Evolutionary conservation across 2,113 vertebrate genomes (phyloP).

Genomic region (Engystomops pustulosus): DNA sequence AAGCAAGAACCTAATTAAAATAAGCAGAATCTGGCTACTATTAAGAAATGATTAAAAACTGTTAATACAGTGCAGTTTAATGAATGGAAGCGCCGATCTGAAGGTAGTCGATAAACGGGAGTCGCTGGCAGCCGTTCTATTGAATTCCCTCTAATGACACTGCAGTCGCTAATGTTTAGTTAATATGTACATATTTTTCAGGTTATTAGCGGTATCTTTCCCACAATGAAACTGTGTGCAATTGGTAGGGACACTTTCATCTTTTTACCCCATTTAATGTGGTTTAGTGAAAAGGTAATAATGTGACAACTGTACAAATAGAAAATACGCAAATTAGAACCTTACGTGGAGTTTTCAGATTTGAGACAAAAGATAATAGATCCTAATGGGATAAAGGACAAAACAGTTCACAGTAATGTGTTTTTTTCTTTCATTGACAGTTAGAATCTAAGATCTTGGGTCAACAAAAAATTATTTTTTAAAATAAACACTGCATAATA

Average conservation of each 20-base stretch:
- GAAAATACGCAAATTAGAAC: background rate
- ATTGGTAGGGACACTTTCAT: slow-evolving; percentile 5
- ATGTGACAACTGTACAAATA: background rate
- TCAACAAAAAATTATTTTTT: background rate
- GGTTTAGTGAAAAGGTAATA: background rate
- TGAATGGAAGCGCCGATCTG: slow-evolving; percentile 31
- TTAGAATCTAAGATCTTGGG: background rate
- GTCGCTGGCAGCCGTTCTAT: slow-evolving; percentile 36
- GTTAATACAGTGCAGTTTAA: slow-evolving; percentile 42
- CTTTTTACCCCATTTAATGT: background rate
- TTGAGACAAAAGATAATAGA: background rate
- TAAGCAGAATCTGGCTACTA: slow-evolving; percentile 27
- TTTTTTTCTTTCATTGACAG: background rate
- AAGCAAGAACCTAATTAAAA: slow-evolving; percentile 47
- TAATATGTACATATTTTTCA: slow-evolving; percentile 48
- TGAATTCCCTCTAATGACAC: slow-evolving; percentile 31
- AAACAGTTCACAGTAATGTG: background rate
- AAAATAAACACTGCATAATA: background rate
- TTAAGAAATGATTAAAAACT: slow-evolving; percentile 45
- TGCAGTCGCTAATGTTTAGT: slow-evolving; percentile 45
- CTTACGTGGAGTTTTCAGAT: background rate
- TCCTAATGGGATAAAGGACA: background rate
- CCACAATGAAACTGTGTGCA: slow-evolving; percentile 15
- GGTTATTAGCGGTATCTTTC: slow-evolving; percentile 38
- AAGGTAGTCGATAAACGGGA: slow-evolving; percentile 34